Evolutionary conservation across 1,140 invertebrate species (phyloP).

Genomic region (Aphidius ervi): DNA sequence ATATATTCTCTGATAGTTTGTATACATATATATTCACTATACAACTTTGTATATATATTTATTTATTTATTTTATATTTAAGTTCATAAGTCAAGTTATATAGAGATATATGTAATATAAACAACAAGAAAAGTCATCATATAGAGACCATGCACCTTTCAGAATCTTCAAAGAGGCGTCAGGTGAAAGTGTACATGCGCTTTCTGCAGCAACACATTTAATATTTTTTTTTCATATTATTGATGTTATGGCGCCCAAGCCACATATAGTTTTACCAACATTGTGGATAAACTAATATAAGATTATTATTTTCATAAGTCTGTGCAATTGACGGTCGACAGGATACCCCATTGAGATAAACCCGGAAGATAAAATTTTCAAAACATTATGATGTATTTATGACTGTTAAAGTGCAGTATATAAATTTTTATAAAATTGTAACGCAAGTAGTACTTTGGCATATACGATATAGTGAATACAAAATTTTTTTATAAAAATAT

Average conservation of each 20-base stretch:
- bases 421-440: conserved; percentile 13
- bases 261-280: too few relatives aligned
- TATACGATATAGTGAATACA: neutral
- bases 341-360: conserved; percentile 13
- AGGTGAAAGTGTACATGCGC: conserved; percentile 42
- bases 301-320: conserved; percentile 11
- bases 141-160: too few relatives aligned
- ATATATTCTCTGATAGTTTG: too few relatives aligned
- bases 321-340: neutral
- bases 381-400: conserved; percentile 22
- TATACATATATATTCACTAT: too few relatives aligned
- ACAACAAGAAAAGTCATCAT: too few relatives aligned
- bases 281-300: neutral
- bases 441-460: conserved; percentile 1
- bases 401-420: conserved; percentile 11
- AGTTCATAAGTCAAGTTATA: too few relatives aligned
- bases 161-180: conserved; percentile 28
- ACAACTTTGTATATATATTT: too few relatives aligned
- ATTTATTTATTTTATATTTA: too few relatives aligned
- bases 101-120: too few relatives aligned
- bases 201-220: conserved; percentile 41
- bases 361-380: conserved; percentile 16
- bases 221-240: too few relatives aligned
- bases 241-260: too few relatives aligned
- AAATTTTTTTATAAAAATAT: neutral